Conservation (phyloP, 2,888 invertebrate genomes). For the Macaria liturata region DNA sequence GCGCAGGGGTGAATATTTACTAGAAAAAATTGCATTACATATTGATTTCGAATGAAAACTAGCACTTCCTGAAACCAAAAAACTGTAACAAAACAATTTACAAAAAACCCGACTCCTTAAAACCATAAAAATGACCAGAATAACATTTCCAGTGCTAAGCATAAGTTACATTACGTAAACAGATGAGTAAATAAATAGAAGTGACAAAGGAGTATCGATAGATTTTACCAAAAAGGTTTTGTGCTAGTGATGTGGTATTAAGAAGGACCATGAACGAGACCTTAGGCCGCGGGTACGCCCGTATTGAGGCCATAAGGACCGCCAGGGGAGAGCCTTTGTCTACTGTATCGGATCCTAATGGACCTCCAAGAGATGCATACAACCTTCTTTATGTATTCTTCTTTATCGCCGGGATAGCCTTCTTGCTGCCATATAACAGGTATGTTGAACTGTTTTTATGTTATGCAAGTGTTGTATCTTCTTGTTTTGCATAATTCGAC, state of each 20-base stretch:
- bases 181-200: slow-evolving; percentile 1
- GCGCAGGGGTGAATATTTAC: slow-evolving; percentile 10
- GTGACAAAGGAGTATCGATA: slow-evolving; percentile 4
- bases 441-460: slow-evolving; percentile 46
- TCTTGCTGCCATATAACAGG: slow-evolving; percentile 96
- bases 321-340: slow-evolving; percentile 74
- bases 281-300: slow-evolving; percentile 86
- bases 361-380: slow-evolving; percentile 87
- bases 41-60: slow-evolving; percentile 8
- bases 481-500: too few relatives aligned
- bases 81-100: slow-evolving; percentile 6
- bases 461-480: too few relatives aligned
- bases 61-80: background rate
- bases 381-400: slow-evolving; percentile 89
- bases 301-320: slow-evolving; percentile 82
- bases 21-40: slow-evolving; percentile 12
- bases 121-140: slow-evolving; percentile 4
- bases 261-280: slow-evolving; percentile 83
- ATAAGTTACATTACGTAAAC: slow-evolving; percentile 20
- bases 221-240: background rate
- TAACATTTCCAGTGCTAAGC: background rate
- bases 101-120: background rate
- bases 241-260: slow-evolving; percentile 21
- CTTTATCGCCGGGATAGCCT: slow-evolving; percentile 93
- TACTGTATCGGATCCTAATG: slow-evolving; percentile 72